Evolutionary conservation across 1,140 invertebrate species (phyloP), one percentile per base, ranked within the genome.

Genomic region (Chironomus striatipennis): DNA sequence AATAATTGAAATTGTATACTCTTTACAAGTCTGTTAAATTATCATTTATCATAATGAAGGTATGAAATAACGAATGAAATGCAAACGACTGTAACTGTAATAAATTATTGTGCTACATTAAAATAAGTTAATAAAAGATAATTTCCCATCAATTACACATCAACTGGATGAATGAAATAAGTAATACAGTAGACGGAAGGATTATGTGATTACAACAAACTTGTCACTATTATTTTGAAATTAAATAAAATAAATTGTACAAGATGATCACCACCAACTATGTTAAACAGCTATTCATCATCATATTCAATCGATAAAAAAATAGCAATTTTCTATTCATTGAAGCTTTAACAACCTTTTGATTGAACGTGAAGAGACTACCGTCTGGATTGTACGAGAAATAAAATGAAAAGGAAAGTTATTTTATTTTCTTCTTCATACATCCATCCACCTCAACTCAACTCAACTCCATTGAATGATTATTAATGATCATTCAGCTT

Each of bases 401-500:
- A 5, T 15, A 15, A 57, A 57, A 57, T 10, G 47, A 57, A 57
- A 57, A 57, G 8, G 47, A 57, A 57, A 57, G 47, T 57, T 57
- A n/a, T 57, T 1, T n/a, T 57, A 5, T 15, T 5, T 34, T 34
- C 24, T 34, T 12, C 47, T 12, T n/a, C 47, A 12, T 57, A 57
- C 47, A 57, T n/a, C 24, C 47, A 57, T n/a, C 24, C 24, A 34
- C 24, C 24, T 34, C 24, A 34, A 34, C 24, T 34, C 24, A 34
- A 34, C 24, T 57, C 12, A 57, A 34, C 12, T n/a, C 47, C 47
- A 57, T 57, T 57, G 12, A 57, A n/a, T n/a, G 12, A 57, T 57
- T 57, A 57, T 57, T 57, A 57, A 57, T 57, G 47, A 57, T 57
- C 47, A 57, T 57, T 57, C 47, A 15, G 47, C 47, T 57, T 57